A percentile compares a stretch with the other conserved stretches of the same genome.
These are phyloP conservation scores for Dasyornis broadbenti DNA, from an alignment of 2,113 vertebrate species.

Conservation along the genomic window DNA sequence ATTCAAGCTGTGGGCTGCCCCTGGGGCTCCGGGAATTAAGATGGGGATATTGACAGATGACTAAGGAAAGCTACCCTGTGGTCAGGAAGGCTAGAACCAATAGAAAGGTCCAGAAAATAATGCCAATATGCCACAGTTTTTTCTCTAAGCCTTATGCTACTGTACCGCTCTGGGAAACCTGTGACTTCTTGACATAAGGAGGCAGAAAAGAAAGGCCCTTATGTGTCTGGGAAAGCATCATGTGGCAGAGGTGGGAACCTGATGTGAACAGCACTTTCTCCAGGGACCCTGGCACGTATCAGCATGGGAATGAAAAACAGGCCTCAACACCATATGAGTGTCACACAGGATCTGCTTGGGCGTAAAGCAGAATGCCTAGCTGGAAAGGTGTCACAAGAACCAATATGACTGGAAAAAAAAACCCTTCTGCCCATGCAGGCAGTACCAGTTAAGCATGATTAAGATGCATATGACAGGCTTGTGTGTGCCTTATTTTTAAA, in stretches of 20 bases:
- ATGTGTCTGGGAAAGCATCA: neutral
- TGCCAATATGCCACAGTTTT: neutral
- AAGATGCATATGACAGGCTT: neutral
- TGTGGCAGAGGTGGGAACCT: neutral
- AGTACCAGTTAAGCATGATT: neutral
- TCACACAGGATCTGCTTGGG: neutral
- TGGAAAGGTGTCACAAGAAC: neutral
- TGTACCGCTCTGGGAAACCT: neutral
- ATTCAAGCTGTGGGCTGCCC: neutral
- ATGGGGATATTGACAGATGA: neutral
- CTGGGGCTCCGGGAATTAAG: neutral
- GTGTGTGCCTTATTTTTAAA: neutral
- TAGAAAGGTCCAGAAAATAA: neutral
- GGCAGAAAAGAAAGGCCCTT: neutral
- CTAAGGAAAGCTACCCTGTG: neutral
- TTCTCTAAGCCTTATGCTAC: neutral
- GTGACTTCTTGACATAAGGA: neutral
- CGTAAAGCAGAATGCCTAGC: neutral
- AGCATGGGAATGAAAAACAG: neutral
- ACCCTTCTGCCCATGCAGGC: neutral
- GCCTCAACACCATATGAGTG: neutral
- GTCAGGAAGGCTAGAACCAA: neutral
- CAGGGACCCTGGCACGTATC: fast-evolving
- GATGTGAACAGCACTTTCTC: neutral
- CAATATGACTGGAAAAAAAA: neutral